Conservation (phyloP, 2,113 vertebrate genomes). For the Sinocyclocheilus anshuiensis region DNA sequence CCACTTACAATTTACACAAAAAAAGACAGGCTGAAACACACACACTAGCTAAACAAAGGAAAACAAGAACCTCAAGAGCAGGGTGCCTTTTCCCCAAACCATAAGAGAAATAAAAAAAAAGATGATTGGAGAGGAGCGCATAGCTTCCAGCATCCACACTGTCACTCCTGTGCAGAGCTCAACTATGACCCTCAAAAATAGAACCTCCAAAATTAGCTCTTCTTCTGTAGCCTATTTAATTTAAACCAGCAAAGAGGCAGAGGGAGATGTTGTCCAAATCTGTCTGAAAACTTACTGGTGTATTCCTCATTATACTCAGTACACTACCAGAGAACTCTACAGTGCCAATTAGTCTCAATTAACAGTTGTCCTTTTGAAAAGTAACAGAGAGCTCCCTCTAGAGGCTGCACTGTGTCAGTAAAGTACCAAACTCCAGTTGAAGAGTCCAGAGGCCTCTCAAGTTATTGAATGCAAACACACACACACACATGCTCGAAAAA, state of each 20-base stretch:
- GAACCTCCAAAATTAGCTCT: conserved; percentile 26
- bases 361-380: conserved; percentile 63
- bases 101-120: neutral
- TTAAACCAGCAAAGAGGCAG: conserved; percentile 57
- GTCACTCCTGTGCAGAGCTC: conserved; percentile 24
- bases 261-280: conserved; percentile 58
- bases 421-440: conserved; percentile 27
- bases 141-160: conserved; percentile 30
- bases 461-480: neutral
- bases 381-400: conserved; percentile 78
- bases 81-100: conserved; percentile 12
- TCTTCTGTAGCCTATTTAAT: conserved; percentile 58
- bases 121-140: conserved; percentile 13
- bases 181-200: conserved; percentile 27
- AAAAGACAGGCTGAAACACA: conserved; percentile 34
- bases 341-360: conserved; percentile 75
- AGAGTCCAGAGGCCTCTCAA: neutral
- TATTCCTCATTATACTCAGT: conserved; percentile 29
- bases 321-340: conserved; percentile 50
- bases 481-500: neutral
- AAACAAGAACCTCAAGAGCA: neutral
- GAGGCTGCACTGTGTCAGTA: conserved; percentile 68
- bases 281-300: conserved; percentile 30
- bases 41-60: conserved; percentile 29
- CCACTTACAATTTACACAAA: neutral